Percentiles rank a stretch among this genome's conserved stretches.
Evolutionary conservation across 23 tunicate genomes (phyloP).

Genomic region (Halocynthia roretzi): DNA sequence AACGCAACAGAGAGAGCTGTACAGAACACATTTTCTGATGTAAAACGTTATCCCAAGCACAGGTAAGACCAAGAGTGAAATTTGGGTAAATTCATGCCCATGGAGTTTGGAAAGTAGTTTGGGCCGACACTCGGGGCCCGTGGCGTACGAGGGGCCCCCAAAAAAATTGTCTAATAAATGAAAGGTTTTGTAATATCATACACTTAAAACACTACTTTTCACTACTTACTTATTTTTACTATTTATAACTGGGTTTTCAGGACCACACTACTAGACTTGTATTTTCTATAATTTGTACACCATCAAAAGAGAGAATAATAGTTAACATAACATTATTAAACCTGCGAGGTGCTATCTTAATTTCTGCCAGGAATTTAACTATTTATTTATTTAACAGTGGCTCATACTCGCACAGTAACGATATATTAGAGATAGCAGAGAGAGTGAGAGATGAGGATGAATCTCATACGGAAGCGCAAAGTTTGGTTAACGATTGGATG

Average conservation of each 20-base stretch:
- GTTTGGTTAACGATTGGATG: slow-evolving; percentile 47
- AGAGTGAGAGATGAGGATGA: slow-evolving; percentile 25
- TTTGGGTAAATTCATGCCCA: background rate
- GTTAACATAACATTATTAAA: too few species aligned
- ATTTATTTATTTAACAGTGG: background rate
- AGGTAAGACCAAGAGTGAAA: background rate
- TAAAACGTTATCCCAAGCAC: background rate
- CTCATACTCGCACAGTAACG: background rate
- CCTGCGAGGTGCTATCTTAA: too few species aligned
- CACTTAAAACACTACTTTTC: too few species aligned
- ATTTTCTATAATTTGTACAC: too few species aligned
- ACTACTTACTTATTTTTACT: too few species aligned
- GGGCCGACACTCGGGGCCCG: background rate
- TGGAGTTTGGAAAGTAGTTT: background rate
- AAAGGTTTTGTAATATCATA: too few species aligned
- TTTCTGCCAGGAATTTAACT: too few species aligned
- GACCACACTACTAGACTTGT: too few species aligned
- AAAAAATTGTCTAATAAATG: too few species aligned
- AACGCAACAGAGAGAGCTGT: slow-evolving; percentile 15
- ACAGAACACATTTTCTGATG: slow-evolving; percentile 6
- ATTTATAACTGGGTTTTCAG: too few species aligned
- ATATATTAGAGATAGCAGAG: background rate
- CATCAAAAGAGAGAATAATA: too few species aligned
- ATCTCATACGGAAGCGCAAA: slow-evolving; percentile 42
- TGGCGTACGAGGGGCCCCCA: too few species aligned